Conservation (phyloP, 2,797 vertebrate genomes). For the Rhinichthys osculus region DNA sequence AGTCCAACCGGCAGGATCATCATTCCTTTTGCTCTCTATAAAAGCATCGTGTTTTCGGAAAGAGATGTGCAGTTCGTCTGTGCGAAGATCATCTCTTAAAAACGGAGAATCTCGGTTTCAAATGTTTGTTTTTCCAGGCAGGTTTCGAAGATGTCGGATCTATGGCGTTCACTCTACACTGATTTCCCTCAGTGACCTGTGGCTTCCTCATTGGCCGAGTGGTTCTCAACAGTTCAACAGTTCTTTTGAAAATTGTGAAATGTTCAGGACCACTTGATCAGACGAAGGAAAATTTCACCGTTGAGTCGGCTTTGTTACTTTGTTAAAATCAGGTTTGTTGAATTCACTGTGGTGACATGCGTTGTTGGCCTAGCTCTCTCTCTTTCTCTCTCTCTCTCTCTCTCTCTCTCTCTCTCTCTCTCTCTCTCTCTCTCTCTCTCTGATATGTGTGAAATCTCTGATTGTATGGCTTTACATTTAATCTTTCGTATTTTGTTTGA, state of each 20-base stretch:
- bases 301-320: neutral
- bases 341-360: neutral
- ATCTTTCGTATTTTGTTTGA: neutral
- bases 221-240: slow-evolving; percentile 97
- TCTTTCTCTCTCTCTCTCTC: slow-evolving; percentile 15
- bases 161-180: neutral
- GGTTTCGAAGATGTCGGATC: neutral
- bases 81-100: neutral
- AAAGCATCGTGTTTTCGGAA: slow-evolving; percentile 15
- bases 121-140: slow-evolving; percentile 21
- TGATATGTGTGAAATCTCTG: neutral
- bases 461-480: neutral
- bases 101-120: neutral
- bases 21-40: slow-evolving; percentile 63
- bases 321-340: slow-evolving; percentile 19
- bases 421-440: slow-evolving; percentile 15
- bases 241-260: slow-evolving; percentile 93
- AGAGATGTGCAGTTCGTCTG: neutral
- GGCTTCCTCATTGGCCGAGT: slow-evolving; percentile 81
- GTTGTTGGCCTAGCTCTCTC: neutral
- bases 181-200: neutral
- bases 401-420: slow-evolving; percentile 12
- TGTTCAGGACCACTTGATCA: slow-evolving; percentile 97
- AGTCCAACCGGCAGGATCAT: slow-evolving; percentile 78
- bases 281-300: slow-evolving; percentile 54